phyloP scores from a whole-genome alignment of 1,140 invertebrate species.

The Drosophila grimshawi region DNA sequence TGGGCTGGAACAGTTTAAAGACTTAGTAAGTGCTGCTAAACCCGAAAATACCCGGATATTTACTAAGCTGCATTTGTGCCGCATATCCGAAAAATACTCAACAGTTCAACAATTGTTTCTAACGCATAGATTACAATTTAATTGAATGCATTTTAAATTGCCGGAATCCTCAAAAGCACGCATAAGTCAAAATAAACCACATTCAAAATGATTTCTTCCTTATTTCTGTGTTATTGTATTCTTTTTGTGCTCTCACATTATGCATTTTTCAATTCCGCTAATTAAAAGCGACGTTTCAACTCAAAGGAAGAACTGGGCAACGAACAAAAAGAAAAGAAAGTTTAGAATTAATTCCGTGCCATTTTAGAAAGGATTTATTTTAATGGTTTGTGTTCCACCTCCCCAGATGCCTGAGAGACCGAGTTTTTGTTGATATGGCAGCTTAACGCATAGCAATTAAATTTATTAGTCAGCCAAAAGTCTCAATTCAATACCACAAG shows the following conservation, averaged over 20 bases:
- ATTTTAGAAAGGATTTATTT: constrained; percentile 25
- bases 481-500: constrained; percentile 9
- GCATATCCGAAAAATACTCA: not conserved
- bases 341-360: constrained; percentile 41
- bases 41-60: not conserved
- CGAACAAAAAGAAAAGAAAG: constrained; percentile 6
- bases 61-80: not conserved
- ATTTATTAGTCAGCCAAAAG: constrained; percentile 38
- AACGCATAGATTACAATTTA: constrained; percentile 42
- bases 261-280: constrained; percentile 46
- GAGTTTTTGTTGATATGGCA: constrained; percentile 28
- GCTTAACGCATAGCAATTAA: constrained; percentile 49
- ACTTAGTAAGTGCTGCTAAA: constrained; percentile 41
- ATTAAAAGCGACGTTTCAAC: constrained; percentile 32
- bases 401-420: not conserved
- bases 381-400: constrained; percentile 14
- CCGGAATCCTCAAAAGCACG: not conserved
- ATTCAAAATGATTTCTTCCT: constrained; percentile 1
- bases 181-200: constrained; percentile 34
- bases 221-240: not conserved
- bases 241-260: not conserved
- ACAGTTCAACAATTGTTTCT: constrained; percentile 6
- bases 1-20: constrained; percentile 51
- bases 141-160: constrained; percentile 8
- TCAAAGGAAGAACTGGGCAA: constrained; percentile 14